phyloP scores from a whole-genome alignment of 2,888 invertebrate genomes.

The Elmis aenea region DNA sequence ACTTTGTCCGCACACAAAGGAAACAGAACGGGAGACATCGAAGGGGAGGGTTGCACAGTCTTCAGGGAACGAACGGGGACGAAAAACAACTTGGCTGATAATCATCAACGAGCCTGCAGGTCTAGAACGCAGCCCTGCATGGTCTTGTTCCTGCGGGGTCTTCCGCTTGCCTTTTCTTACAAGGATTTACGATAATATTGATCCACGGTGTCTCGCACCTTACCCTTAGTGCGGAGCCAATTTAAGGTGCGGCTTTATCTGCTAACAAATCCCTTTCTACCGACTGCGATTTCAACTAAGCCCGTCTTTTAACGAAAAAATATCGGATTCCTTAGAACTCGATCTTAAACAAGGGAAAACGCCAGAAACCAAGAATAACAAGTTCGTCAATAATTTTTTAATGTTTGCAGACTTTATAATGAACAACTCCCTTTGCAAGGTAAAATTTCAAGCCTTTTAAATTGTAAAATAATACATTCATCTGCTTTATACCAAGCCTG shows the following conservation, averaged over 20 bases:
- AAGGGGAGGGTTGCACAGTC: conserved; percentile 24
- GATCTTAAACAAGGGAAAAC: too few relatives aligned
- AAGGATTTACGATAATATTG: conserved; percentile 29
- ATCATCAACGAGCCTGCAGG: conserved; percentile 29
- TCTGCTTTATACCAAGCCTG: too few relatives aligned
- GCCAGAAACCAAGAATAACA: too few relatives aligned
- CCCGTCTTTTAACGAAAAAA: conserved; percentile 20
- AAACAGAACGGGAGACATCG: conserved; percentile 29
- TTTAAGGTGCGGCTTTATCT: conserved; percentile 36
- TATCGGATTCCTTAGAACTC: conserved; percentile 11
- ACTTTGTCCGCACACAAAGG: conserved; percentile 39
- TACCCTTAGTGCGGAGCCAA: conserved; percentile 27
- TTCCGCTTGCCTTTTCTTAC: conserved; percentile 25
- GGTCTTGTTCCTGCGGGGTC: conserved; percentile 13
- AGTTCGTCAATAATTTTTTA: too few relatives aligned
- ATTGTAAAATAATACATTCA: too few relatives aligned
- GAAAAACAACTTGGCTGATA: conserved; percentile 31
- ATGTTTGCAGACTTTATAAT: too few relatives aligned
- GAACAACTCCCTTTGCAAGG: too few relatives aligned
- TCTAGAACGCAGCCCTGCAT: conserved; percentile 15
- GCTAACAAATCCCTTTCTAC: conserved; percentile 37
- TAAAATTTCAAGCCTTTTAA: too few relatives aligned
- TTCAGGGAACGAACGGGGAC: conserved; percentile 18
- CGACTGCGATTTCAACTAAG: conserved; percentile 27
- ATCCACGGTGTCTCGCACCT: conserved; percentile 29